phyloP scores from a whole-genome alignment of 2,113 vertebrate species.

The Tragelaphus scriptus region DNA sequence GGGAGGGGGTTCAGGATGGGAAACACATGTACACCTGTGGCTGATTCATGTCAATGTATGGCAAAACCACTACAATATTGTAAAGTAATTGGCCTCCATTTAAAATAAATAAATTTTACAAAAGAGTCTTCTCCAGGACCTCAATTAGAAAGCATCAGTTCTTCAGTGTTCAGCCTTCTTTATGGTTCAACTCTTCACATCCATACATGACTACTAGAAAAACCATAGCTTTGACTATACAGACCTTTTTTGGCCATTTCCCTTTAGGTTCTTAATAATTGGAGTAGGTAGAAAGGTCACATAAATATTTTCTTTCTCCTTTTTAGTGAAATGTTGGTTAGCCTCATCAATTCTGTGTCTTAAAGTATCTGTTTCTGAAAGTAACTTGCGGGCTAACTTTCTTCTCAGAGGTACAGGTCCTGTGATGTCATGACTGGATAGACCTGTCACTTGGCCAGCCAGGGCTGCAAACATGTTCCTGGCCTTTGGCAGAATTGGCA shows the following conservation, averaged over 20 bases:
- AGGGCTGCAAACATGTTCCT: fast-evolving
- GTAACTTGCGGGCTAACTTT: not conserved
- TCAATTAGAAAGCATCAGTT: not conserved
- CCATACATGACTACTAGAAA: not conserved
- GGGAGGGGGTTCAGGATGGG: not conserved
- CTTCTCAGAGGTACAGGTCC: not conserved
- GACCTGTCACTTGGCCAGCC: not conserved
- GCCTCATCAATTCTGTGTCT: not conserved
- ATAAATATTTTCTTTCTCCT: not conserved
- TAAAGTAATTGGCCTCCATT: not conserved
- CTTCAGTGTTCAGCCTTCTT: not conserved
- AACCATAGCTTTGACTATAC: not conserved
- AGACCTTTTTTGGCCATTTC: not conserved
- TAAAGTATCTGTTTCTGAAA: not conserved
- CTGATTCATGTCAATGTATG: not conserved
- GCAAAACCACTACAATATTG: not conserved
- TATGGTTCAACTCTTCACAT: not conserved
- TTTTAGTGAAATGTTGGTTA: not conserved
- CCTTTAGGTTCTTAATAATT: not conserved
- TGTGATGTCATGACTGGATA: not conserved
- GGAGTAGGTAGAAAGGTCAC: not conserved
- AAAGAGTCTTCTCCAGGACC: not conserved
- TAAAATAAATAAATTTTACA: not conserved
- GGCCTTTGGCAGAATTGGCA: no score
- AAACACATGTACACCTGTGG: fast-evolving